phyloP scores from a whole-genome alignment of 2,797 vertebrate genomes.

The Trematomus bernacchii region DNA sequence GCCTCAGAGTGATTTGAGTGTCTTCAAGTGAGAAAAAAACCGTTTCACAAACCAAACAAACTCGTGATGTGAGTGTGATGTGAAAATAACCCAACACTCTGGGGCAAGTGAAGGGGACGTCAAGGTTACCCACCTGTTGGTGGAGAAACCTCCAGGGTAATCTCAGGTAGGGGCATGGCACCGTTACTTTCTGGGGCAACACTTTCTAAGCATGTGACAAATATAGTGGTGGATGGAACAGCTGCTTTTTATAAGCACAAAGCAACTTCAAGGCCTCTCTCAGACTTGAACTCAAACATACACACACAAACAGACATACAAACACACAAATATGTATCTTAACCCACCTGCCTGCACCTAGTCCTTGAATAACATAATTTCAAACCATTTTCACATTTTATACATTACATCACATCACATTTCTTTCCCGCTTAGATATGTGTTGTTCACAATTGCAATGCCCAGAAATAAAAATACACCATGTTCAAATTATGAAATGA shows the following conservation, averaged over 20 bases:
- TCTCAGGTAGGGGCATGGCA: constrained; percentile 79
- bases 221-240: constrained; percentile 84
- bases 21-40: background rate
- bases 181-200: constrained; percentile 82
- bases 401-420: too few species aligned
- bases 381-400: background rate
- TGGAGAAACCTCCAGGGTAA: constrained; percentile 84
- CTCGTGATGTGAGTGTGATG: constrained; percentile 76
- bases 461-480: constrained; percentile 35
- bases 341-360: constrained; percentile 38
- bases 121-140: constrained; percentile 85
- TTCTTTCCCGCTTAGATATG: background rate
- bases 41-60: constrained; percentile 75
- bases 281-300: constrained; percentile 34
- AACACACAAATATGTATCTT: constrained; percentile 27
- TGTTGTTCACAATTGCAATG: constrained; percentile 31
- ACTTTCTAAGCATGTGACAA: constrained; percentile 87
- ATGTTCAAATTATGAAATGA: constrained; percentile 5
- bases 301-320: constrained; percentile 17
- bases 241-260: constrained; percentile 78
- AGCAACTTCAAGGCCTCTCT: constrained; percentile 65
- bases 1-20: constrained; percentile 58
- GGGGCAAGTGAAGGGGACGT: constrained; percentile 16
- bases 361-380: constrained; percentile 6
- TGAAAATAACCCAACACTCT: constrained; percentile 52